Evolutionary conservation across 2,113 vertebrate species (phyloP), one percentile per base, ranked within the genome.

Genomic region (Menidia beryllina): DNA sequence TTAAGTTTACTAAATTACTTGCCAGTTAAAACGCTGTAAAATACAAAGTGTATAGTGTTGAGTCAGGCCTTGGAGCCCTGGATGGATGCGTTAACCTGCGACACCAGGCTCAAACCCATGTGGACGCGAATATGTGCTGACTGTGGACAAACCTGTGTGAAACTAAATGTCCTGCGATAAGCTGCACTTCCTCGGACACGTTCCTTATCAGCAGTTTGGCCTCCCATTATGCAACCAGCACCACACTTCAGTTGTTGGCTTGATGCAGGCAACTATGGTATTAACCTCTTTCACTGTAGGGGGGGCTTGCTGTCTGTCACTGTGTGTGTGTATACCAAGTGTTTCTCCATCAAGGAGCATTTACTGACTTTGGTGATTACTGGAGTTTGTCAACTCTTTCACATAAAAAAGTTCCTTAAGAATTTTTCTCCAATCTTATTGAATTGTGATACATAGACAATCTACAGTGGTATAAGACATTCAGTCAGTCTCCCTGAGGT

Each of bases 221-320:
- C 41, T 56, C 39, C 64, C 11, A 47, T 87, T 87, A 90, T 19
- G 60, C 54, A 89, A 89, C 60, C 0, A 27, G 17, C 8, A 52
- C 45, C 39, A 27, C 56, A 9, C 58, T 61, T n/a, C 25, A 17
- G 39, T 51, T 52, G 49, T 61, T 52, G 1, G 24, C 56, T 1
- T 24, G 19, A 69, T 54, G 61, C 66, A 54, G 63, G 38, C 64
- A 14, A 51, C n/a, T 10, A 9, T 55, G 60, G 39, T 26, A 17
- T 52, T 7, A 8, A 56, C 34, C 30, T 20, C 59, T 19, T 7
- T 0, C 43, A 30, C 57, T n/a, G 12, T 20, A 52, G 7, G n/a
- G n/a, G n/a, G n/a, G n/a, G n/a, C n/a, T n/a, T 52, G 12, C n/a
- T 38, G 69, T 25, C 2, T 24, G 20, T 1, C n/a, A n/a, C n/a